Conservation (phyloP, 2,888 invertebrate genomes). For the Neoscelio sp. region DNA sequence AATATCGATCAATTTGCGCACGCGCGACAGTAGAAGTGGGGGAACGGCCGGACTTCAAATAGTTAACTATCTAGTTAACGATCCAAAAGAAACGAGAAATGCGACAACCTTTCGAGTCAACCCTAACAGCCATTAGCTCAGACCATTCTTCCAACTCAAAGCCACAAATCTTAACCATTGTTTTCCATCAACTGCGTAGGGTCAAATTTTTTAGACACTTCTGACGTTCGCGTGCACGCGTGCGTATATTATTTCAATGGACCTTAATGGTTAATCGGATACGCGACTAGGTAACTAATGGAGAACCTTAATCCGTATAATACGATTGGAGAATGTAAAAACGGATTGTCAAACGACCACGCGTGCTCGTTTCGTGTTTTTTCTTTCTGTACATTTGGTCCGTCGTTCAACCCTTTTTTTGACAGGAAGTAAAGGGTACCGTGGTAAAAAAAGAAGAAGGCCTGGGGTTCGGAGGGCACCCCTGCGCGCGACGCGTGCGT, state of each 20-base stretch:
- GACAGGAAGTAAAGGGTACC: constrained; percentile 60
- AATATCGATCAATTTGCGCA: too few species aligned
- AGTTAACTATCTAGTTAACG: too few species aligned
- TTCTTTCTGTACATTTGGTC: constrained; percentile 2
- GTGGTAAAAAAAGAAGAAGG: constrained; percentile 33
- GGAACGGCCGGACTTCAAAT: too few species aligned
- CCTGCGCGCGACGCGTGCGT: constrained; percentile 63
- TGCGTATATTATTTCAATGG: constrained; percentile 39
- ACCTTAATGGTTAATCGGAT: constrained; percentile 58
- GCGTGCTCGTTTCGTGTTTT: constrained; percentile 16
- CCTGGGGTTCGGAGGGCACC: constrained; percentile 69
- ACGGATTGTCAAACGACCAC: constrained; percentile 16
- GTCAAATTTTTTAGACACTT: too few species aligned
- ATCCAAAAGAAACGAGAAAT: too few species aligned
- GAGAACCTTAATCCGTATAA: constrained; percentile 60
- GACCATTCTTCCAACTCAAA: too few species aligned
- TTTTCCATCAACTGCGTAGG: not conserved
- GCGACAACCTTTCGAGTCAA: too few species aligned
- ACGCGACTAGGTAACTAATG: constrained; percentile 53
- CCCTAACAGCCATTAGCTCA: too few species aligned
- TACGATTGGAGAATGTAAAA: constrained; percentile 49
- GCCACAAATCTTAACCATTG: too few species aligned
- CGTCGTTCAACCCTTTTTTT: constrained; percentile 58
- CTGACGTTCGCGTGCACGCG: not conserved
- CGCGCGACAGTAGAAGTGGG: too few species aligned